Conservation (phyloP, 2,797 vertebrate genomes). For the Chelon auratus region DNA sequence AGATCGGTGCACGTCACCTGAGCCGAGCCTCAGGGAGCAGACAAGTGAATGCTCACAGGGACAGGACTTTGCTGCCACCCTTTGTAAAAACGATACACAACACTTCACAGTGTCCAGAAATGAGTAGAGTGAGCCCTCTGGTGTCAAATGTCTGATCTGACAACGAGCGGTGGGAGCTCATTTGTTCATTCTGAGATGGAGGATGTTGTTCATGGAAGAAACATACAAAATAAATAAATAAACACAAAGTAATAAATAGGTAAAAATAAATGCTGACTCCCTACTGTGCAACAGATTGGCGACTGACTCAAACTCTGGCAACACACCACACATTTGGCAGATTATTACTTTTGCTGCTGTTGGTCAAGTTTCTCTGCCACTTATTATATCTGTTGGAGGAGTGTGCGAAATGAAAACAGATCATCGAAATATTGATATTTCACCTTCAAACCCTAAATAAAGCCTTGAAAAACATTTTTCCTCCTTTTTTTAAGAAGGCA, state of each 20-base stretch:
- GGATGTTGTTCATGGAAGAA: neutral
- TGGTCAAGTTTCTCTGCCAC: neutral
- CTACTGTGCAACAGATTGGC: neutral
- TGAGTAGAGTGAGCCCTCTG: constrained; percentile 53
- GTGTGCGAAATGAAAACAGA: neutral
- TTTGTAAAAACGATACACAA: constrained; percentile 36
- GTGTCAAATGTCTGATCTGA: constrained; percentile 31
- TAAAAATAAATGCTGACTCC: neutral
- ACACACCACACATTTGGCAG: neutral
- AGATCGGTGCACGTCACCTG: neutral
- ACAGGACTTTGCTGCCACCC: constrained; percentile 60
- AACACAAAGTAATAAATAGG: neutral
- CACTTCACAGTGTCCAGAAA: constrained; percentile 10
- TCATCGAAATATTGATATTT: neutral
- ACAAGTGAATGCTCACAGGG: neutral
- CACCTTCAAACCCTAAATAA: too few relatives aligned
- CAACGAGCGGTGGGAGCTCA: constrained; percentile 15
- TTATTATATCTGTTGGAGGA: neutral
- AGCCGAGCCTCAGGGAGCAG: neutral
- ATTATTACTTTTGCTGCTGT: neutral
- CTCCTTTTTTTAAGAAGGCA: too few relatives aligned
- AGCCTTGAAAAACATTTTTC: too few relatives aligned
- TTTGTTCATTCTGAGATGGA: neutral
- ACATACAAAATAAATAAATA: neutral
- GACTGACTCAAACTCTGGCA: neutral